Evolutionary conservation across 2,888 invertebrate species (phyloP).

Genomic region (Tillus elongatus): DNA sequence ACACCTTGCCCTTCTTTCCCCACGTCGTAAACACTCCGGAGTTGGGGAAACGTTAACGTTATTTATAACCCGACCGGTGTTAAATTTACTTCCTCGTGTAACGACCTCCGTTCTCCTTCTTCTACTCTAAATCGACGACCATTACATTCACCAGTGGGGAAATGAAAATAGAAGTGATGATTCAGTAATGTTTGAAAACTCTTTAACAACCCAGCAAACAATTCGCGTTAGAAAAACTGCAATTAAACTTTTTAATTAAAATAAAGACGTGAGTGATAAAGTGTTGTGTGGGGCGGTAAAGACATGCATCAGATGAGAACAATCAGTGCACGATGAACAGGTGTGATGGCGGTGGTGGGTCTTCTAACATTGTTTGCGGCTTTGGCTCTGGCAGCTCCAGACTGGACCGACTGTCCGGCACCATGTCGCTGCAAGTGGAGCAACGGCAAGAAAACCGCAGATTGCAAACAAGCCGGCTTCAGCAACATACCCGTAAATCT

Average conservation of each 20-base stretch:
- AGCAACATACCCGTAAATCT: slow-evolving; percentile 65
- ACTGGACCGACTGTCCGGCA: slow-evolving; percentile 83
- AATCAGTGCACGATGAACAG: slow-evolving; percentile 32
- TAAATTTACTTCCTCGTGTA: too few species aligned
- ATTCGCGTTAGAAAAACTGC: too few species aligned
- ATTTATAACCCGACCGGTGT: neutral
- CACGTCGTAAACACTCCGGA: too few species aligned
- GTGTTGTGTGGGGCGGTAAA: too few species aligned
- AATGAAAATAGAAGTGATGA: too few species aligned
- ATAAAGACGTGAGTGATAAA: neutral
- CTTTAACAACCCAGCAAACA: too few species aligned
- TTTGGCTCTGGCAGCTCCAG: slow-evolving; percentile 51
- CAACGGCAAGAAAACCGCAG: slow-evolving; percentile 81
- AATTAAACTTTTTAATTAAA: neutral
- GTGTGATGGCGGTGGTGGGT: slow-evolving; percentile 37
- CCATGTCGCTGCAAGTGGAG: slow-evolving; percentile 89
- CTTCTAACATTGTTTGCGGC: slow-evolving; percentile 37
- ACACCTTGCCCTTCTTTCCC: too few species aligned
- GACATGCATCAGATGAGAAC: slow-evolving; percentile 22
- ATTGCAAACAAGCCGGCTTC: slow-evolving; percentile 73
- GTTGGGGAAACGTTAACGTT: too few species aligned
- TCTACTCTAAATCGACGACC: slow-evolving; percentile 1
- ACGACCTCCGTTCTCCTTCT: too few species aligned
- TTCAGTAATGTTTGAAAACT: too few species aligned
- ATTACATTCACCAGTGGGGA: too few species aligned